Percentiles rank a stretch among this genome's conserved stretches.
Evolutionary conservation across 2,113 vertebrate species (phyloP).

Genomic region (Mormyrus iriodes): DNA sequence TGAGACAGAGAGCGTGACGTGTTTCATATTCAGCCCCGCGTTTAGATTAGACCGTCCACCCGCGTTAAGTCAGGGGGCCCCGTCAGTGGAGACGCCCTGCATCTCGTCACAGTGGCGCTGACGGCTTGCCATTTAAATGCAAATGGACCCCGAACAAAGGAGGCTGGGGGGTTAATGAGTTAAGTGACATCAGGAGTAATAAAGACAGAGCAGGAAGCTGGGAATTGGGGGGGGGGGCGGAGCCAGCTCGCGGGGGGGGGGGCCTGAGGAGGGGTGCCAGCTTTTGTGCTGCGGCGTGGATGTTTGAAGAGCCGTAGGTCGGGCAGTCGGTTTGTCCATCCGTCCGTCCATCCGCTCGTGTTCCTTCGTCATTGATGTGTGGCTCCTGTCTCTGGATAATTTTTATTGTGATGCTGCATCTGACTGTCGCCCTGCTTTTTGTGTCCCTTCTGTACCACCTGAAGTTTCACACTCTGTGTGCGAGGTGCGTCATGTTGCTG

Average conservation of each 20-base stretch:
- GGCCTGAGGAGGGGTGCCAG: background rate
- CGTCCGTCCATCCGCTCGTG: background rate
- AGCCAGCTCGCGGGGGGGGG: conserved; percentile 49
- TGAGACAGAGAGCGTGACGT: background rate
- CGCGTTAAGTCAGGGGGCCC: background rate
- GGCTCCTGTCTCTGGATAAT: background rate
- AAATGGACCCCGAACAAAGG: conserved; percentile 16
- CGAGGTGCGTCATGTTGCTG: background rate
- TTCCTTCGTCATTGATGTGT: background rate
- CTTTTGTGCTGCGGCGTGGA: background rate
- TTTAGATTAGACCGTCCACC: background rate
- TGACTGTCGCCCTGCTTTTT: background rate
- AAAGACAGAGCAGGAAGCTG: conserved; percentile 54
- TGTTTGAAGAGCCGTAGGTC: background rate
- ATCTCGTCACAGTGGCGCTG: background rate
- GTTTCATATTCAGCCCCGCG: background rate
- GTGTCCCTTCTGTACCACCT: background rate
- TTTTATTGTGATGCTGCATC: background rate
- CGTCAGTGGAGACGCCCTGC: background rate
- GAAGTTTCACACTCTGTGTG: background rate
- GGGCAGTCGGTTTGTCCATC: background rate
- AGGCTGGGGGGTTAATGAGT: conserved; percentile 50
- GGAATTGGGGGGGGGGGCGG: conserved; percentile 42
- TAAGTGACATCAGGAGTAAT: conserved; percentile 66
- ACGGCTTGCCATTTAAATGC: conserved; percentile 16